Percentiles rank a stretch among this genome's conserved stretches.
phyloP scores from a whole-genome alignment of 2,113 vertebrate genomes.

The Synodontis membranacea region DNA sequence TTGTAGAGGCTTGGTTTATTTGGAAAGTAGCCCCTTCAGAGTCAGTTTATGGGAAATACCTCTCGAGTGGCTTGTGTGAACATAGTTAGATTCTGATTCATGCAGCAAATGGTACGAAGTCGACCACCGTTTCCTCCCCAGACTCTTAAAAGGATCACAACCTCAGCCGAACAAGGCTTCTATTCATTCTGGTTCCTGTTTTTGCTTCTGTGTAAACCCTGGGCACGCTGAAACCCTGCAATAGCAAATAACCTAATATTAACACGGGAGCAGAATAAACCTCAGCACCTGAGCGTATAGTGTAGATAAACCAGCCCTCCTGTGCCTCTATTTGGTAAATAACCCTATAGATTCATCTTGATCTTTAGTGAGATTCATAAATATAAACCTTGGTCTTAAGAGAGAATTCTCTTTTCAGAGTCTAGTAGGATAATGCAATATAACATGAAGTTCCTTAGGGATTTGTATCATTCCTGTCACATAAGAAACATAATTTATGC shows the following conservation, averaged over 20 bases:
- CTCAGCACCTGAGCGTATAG: slow-evolving; percentile 44
- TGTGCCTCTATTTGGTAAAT: slow-evolving; percentile 5
- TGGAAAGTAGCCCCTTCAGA: slow-evolving; percentile 22
- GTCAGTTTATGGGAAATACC: slow-evolving; percentile 42
- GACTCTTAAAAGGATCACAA: slow-evolving; percentile 57
- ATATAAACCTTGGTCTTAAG: not conserved
- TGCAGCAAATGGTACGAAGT: slow-evolving; percentile 53
- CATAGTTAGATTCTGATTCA: slow-evolving; percentile 53
- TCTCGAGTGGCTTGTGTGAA: slow-evolving; percentile 21
- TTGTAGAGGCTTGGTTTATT: slow-evolving; percentile 32
- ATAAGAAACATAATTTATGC: not conserved
- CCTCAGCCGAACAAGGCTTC: slow-evolving; percentile 40
- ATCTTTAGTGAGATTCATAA: not conserved
- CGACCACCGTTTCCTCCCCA: slow-evolving; percentile 57
- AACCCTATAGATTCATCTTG: not conserved
- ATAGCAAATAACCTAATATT: slow-evolving; percentile 46
- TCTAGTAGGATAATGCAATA: not conserved
- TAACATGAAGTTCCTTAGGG: not conserved
- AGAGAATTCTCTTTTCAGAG: not conserved
- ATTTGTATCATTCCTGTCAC: not conserved
- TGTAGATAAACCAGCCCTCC: slow-evolving; percentile 10
- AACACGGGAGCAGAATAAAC: slow-evolving; percentile 51
- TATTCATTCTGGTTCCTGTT: slow-evolving; percentile 61
- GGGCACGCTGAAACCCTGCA: slow-evolving; percentile 29
- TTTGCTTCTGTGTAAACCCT: slow-evolving; percentile 50